Conservation (phyloP, 2,888 invertebrate genomes). For the Metalampra italica region DNA sequence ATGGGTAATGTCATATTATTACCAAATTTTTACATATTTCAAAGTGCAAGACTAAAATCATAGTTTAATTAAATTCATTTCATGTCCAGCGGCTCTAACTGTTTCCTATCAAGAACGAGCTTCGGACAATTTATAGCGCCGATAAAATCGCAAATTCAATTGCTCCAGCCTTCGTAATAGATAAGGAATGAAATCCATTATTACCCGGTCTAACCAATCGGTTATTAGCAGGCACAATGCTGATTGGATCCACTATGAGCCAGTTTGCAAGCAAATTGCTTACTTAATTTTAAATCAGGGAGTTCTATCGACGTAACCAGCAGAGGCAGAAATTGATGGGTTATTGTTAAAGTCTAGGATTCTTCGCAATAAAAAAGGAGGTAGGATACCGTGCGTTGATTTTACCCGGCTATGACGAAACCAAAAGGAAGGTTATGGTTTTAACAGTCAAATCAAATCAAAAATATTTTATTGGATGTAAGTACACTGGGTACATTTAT, state of each 20-base stretch:
- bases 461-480: too few relatives aligned
- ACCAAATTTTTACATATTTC: too few relatives aligned
- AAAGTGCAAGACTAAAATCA: too few relatives aligned
- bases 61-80: too few relatives aligned
- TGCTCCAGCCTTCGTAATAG: constrained; percentile 24
- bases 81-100: too few relatives aligned
- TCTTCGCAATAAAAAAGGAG: background rate
- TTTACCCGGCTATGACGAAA: too few relatives aligned
- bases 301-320: constrained; percentile 19
- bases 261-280: constrained; percentile 46
- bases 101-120: constrained; percentile 14
- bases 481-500: too few relatives aligned
- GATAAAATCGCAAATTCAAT: constrained; percentile 23
- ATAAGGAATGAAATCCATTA: constrained; percentile 30
- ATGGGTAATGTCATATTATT: too few relatives aligned
- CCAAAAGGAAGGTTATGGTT: too few relatives aligned
- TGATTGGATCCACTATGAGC: constrained; percentile 34
- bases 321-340: background rate
- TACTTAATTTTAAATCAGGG: constrained; percentile 37
- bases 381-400: too few relatives aligned
- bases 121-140: constrained; percentile 22
- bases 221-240: constrained; percentile 34
- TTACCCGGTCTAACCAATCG: constrained; percentile 32
- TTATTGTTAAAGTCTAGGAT: background rate
- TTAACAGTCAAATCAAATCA: too few relatives aligned